Evolutionary conservation across 1,140 invertebrate genomes (phyloP).

Genomic region (Aphidius gifuensis): DNA sequence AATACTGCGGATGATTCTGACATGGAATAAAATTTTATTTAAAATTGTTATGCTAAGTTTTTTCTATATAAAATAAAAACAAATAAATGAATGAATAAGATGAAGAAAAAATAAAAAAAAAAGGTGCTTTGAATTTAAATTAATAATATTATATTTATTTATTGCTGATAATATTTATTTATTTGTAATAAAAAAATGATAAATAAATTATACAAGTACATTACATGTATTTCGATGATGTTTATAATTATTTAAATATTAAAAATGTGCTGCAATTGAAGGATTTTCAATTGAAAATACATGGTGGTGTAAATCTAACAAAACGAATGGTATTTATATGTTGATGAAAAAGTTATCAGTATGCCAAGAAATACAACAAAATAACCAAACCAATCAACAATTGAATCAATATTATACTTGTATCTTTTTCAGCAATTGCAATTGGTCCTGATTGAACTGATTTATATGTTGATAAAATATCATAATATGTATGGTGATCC

Average conservation of each 20-base stretch:
- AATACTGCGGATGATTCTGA: no score
- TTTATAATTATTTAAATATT: no score
- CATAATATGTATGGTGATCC: no score
- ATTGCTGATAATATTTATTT: neutral
- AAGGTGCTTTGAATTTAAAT: neutral
- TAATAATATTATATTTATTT: neutral
- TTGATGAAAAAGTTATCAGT: conserved; percentile 58
- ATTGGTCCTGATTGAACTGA: no score
- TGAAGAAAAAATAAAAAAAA: no score
- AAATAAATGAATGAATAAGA: no score
- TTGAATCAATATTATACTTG: conserved; percentile 20
- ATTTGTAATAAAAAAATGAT: neutral
- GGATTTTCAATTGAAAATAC: conserved; percentile 63
- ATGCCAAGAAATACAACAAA: conserved; percentile 58
- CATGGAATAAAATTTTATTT: no score
- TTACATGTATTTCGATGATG: no score
- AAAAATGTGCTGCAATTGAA: conserved; percentile 10
- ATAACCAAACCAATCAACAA: conserved; percentile 49
- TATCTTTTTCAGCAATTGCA: neutral
- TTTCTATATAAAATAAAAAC: no score
- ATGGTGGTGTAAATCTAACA: conserved; percentile 63
- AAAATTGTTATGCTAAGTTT: no score
- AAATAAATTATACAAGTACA: neutral
- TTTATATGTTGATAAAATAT: no score
- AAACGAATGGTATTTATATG: conserved; percentile 60